phyloP scores from a whole-genome alignment of 2,888 invertebrate species.

The Mylabris sibirica region DNA sequence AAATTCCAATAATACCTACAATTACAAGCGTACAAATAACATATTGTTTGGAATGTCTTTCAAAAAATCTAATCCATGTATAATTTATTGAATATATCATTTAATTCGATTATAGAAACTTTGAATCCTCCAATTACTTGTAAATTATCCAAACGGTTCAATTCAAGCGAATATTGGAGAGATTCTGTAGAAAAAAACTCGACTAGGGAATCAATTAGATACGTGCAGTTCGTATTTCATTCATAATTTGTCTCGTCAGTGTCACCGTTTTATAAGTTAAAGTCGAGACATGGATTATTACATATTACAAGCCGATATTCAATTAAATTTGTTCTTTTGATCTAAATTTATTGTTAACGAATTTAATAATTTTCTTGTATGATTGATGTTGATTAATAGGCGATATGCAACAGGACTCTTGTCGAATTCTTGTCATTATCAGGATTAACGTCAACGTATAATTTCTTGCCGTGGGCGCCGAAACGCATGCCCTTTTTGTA shows the following conservation, averaged over 20 bases:
- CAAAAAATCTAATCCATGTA: no score
- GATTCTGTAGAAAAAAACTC: background rate
- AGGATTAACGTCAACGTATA: background rate
- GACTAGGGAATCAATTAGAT: constrained; percentile 5
- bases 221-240: background rate
- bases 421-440: background rate
- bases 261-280: background rate
- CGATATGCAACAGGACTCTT: background rate
- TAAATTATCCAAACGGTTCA: no score
- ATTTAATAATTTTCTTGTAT: background rate
- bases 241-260: background rate
- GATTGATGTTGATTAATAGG: background rate
- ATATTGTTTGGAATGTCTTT: no score
- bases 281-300: background rate
- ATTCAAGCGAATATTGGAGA: no score
- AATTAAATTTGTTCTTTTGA: background rate
- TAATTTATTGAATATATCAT: background rate
- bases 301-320: no score
- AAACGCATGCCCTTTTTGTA: constrained; percentile 46
- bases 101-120: no score
- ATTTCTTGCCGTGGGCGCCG: constrained; percentile 43
- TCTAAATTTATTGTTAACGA: background rate
- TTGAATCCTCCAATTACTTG: no score
- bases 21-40: background rate
- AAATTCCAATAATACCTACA: background rate